Evolutionary conservation across 2,888 invertebrate genomes (phyloP).

Genomic region (Clunio marinus): DNA sequence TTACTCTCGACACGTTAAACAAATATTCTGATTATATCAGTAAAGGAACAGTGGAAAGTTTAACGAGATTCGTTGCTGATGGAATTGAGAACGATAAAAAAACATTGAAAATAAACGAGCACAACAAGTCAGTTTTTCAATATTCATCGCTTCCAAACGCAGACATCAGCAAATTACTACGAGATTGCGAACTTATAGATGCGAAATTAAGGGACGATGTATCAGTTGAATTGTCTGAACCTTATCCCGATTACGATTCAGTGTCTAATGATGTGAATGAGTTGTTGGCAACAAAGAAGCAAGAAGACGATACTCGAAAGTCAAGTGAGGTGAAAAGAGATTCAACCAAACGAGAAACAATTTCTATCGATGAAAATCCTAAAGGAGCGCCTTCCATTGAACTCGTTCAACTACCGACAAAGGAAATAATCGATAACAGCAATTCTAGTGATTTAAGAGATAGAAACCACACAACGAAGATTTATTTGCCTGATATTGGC

Average conservation of each 20-base stretch:
- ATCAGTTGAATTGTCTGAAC: constrained; percentile 17
- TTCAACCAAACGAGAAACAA: not conserved
- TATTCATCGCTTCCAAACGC: constrained; percentile 69
- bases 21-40: constrained; percentile 27
- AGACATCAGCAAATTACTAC: constrained; percentile 63
- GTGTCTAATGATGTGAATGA: constrained; percentile 1
- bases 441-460: not conserved
- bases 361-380: constrained; percentile 42
- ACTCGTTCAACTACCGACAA: constrained; percentile 43
- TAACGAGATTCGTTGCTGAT: constrained; percentile 43
- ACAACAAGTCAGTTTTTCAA: constrained; percentile 57
- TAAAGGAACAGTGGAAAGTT: constrained; percentile 42
- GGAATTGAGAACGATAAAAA: not conserved
- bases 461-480: constrained; percentile 19
- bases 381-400: constrained; percentile 48
- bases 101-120: not conserved
- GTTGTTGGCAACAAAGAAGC: constrained; percentile 43
- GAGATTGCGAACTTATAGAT: constrained; percentile 68
- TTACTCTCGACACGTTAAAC: constrained; percentile 17
- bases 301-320: constrained; percentile 41
- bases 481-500: constrained; percentile 39
- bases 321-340: not conserved
- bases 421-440: constrained; percentile 3
- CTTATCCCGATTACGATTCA: constrained; percentile 27
- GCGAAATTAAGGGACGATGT: constrained; percentile 57